Conservation (phyloP, 2,888 invertebrate species). For the Seira ritae region DNA sequence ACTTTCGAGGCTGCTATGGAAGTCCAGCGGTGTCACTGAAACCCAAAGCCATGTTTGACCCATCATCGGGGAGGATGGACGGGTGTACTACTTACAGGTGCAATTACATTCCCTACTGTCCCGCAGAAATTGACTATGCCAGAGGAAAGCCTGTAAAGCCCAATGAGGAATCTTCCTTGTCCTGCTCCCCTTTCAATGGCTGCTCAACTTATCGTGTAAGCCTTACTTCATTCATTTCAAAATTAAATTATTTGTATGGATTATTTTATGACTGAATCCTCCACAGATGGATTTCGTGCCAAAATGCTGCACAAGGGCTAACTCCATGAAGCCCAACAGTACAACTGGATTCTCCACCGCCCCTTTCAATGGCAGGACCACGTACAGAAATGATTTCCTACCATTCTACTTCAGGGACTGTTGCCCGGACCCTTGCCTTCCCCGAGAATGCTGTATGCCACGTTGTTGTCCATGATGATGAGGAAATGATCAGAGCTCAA, state of each 20-base stretch:
- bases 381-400: constrained; percentile 63
- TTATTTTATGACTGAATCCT: no score
- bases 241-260: constrained; percentile 32
- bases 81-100: constrained; percentile 28
- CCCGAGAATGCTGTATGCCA: neutral
- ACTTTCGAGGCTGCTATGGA: constrained; percentile 42
- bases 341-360: constrained; percentile 54
- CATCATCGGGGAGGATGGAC: constrained; percentile 25
- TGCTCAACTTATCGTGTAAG: constrained; percentile 44
- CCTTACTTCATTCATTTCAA: no score
- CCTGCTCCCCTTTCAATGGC: constrained; percentile 39
- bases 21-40: constrained; percentile 15
- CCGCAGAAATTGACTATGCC: constrained; percentile 32
- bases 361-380: constrained; percentile 55
- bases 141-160: constrained; percentile 36
- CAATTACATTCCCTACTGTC: constrained; percentile 39
- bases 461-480: neutral
- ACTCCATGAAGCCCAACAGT: constrained; percentile 48
- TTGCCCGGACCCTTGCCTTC: constrained; percentile 36
- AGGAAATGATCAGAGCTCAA: neutral
- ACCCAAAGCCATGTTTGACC: constrained; percentile 11
- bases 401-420: constrained; percentile 65
- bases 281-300: constrained; percentile 55
- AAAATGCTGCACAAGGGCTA: constrained; percentile 34
- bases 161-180: constrained; percentile 8